Base-by-base conservation (phyloP, 2,797 vertebrate genomes). In the Mus caroli region DNA sequence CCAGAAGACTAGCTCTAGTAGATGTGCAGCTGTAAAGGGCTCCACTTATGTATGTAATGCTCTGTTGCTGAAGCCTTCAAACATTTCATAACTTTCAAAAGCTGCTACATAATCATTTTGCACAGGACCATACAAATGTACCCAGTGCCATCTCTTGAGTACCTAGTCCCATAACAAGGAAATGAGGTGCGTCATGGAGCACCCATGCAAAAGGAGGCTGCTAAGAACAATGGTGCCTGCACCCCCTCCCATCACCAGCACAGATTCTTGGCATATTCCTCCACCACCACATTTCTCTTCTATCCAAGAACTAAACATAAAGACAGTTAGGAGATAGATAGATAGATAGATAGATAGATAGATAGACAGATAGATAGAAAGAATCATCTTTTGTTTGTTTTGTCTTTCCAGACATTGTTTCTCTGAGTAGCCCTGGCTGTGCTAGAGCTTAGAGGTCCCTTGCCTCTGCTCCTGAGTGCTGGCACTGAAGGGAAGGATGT, bases 1-100 rank as follows among this genome's bases (percentile, higher is more conserved):
- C 28, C 85, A 58, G 7, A 79, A 87, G 26, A 87, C 1, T 15
- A 34, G 58, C 58, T 84, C 90, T 54, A n/a, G 19, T 8, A 5
- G 34, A 52, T 90, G 7, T 50, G 50, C 7, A 50, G 17, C 5
- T 9, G 3, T 3, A 79, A 0, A 79, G 34, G 22, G 34, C 24
- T 31, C 28, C 77, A 78, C 14, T 84, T 26, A 80, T 22, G 0
- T 24, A 34, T 75, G 93, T 76, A 90, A 88, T 17, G 31, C 3
- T 85, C 75, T 83, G 20, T 22, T 92, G 8, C 3, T 9, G 1
- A 4, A 88, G 37, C 40, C 37, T 71, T 82, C 50, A 92, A 69
- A 93, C 69, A 94, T n/a, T 85, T 79, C 85, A 13, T 62, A 79
- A 54, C 58, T 93, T 96, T 92, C 31, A 92, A 58, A 50, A n/a